A percentile compares a stretch with the other conserved stretches of the same genome.
These are phyloP conservation scores for Diorhabda elongata DNA, from an alignment of 1,140 invertebrate genomes.

Conservation along the genomic window DNA sequence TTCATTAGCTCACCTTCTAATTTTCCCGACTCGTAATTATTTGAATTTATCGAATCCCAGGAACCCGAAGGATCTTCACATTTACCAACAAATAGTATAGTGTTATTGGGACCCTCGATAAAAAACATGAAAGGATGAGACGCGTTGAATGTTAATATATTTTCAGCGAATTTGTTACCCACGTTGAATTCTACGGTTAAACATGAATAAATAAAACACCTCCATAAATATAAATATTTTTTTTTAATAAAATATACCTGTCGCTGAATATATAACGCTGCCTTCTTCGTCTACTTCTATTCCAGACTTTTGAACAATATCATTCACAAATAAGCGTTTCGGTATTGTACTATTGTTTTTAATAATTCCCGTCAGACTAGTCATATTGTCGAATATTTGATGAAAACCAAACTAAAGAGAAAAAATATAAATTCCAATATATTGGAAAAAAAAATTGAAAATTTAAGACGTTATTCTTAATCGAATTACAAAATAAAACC, in stretches of 20 bases:
- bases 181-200: conserved; percentile 59
- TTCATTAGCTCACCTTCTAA: too few species aligned
- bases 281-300: conserved; percentile 83
- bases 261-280: conserved; percentile 70
- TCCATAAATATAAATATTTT: background rate
- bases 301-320: conserved; percentile 75
- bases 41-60: background rate
- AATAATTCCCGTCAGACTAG: conserved; percentile 62
- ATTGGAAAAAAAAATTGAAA: too few species aligned
- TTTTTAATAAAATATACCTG: conserved; percentile 51
- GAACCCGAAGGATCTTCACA: conserved; percentile 56
- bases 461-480: too few species aligned
- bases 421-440: conserved; percentile 8
- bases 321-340: conserved; percentile 59
- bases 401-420: conserved; percentile 61
- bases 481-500: too few species aligned
- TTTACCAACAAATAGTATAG: conserved; percentile 69
- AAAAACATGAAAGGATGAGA: conserved; percentile 76
- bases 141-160: conserved; percentile 56
- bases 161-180: conserved; percentile 66
- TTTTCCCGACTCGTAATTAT: too few species aligned
- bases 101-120: conserved; percentile 67
- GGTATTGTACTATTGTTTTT: conserved; percentile 48
- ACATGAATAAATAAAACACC: background rate
- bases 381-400: conserved; percentile 64